Conservation (phyloP, 2,888 invertebrate species). For the Charanyca ferruginea region DNA sequence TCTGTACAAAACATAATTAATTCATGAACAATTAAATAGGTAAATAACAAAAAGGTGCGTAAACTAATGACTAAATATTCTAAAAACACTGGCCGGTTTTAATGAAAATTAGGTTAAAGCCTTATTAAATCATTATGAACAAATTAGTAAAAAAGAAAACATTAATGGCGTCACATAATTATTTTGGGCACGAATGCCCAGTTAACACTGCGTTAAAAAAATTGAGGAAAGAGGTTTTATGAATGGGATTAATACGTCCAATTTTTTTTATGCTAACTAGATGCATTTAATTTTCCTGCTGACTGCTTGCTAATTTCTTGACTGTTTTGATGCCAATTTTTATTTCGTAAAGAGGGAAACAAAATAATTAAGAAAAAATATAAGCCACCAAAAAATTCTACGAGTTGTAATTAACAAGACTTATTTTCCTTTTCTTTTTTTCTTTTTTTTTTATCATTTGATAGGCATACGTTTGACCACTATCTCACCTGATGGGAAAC, state of each 20-base stretch:
- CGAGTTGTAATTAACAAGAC: no score
- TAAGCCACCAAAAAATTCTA: no score
- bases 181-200: slow-evolving; percentile 32
- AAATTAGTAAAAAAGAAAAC: slow-evolving; percentile 32
- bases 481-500: no score
- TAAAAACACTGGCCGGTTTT: slow-evolving; percentile 3
- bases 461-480: no score
- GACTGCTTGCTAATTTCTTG: background rate
- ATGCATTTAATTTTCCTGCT: background rate
- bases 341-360: background rate
- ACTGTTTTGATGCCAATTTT: no score
- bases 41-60: slow-evolving; percentile 10
- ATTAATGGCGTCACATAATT: slow-evolving; percentile 29
- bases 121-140: slow-evolving; percentile 23
- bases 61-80: background rate
- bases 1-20: background rate
- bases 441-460: no score
- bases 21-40: background rate
- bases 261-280: background rate
- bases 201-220: slow-evolving; percentile 6
- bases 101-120: slow-evolving; percentile 10
- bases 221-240: slow-evolving; percentile 21
- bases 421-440: no score
- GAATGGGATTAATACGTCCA: background rate
- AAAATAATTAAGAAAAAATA: no score